phyloP scores from a whole-genome alignment of 2,113 vertebrate species.

The Motacilla alba region DNA sequence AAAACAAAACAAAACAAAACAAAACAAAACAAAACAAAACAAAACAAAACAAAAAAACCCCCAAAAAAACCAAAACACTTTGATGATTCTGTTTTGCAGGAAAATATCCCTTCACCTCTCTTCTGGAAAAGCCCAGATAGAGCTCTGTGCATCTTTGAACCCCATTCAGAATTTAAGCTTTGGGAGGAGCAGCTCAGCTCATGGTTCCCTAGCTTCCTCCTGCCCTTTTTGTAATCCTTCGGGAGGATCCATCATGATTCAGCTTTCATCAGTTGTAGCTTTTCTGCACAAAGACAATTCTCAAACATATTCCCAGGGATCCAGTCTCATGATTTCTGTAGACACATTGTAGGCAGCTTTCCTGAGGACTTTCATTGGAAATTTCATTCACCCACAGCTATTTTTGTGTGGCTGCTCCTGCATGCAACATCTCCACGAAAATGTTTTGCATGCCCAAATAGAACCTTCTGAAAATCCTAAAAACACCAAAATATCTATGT shows the following conservation, averaged over 20 bases:
- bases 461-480: neutral
- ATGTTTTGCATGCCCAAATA: neutral
- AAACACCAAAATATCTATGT: neutral
- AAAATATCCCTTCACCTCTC: rapidly evolving
- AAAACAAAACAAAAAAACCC: too few relatives aligned
- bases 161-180: neutral
- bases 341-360: neutral
- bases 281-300: neutral
- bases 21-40: neutral
- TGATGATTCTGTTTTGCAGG: neutral
- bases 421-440: neutral
- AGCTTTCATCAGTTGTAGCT: neutral
- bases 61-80: neutral
- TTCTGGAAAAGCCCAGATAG: neutral
- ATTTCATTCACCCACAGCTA: neutral
- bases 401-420: neutral
- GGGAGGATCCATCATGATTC: neutral
- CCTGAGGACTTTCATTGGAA: neutral
- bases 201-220: rapidly evolving
- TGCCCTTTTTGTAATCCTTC: neutral
- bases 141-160: neutral
- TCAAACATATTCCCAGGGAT: neutral
- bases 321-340: neutral
- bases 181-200: neutral
- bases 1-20: neutral